phyloP scores from a whole-genome alignment of 1,140 invertebrate species.

The Platorchestia sp. region DNA sequence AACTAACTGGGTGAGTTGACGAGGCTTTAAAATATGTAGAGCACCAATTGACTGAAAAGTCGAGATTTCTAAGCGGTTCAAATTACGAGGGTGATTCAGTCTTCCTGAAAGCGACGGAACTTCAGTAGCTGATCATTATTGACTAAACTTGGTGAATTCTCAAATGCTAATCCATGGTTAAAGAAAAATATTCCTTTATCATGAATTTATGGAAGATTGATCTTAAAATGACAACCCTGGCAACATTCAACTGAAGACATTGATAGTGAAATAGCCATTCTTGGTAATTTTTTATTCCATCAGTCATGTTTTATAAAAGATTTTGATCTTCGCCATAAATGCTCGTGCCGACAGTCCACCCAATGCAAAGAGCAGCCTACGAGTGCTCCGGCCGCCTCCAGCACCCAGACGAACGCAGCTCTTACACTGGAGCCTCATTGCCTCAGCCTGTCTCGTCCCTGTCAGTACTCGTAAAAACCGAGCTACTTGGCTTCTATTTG shows the following conservation, averaged over 20 bases:
- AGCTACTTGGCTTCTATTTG: neutral
- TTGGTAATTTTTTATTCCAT: too few relatives aligned
- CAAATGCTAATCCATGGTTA: neutral
- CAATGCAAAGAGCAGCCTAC: too few relatives aligned
- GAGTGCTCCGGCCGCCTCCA: too few relatives aligned
- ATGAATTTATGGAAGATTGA: neutral
- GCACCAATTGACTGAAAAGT: neutral
- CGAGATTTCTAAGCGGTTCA: too few relatives aligned
- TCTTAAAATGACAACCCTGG: too few relatives aligned
- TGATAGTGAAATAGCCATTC: too few relatives aligned
- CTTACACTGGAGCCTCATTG: neutral
- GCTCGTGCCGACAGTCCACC: too few relatives aligned
- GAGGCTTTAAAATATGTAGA: neutral
- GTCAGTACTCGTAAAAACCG: neutral
- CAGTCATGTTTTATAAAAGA: neutral
- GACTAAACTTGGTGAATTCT: neutral
- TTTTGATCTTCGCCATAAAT: neutral
- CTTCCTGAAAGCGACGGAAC: too few relatives aligned
- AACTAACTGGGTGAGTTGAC: too few relatives aligned
- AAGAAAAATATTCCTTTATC: neutral
- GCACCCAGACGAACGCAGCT: neutral
- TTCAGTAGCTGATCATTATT: neutral
- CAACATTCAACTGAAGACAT: too few relatives aligned
- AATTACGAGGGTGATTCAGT: too few relatives aligned
- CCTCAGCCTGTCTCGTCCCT: neutral